Evolutionary conservation across 2,888 invertebrate genomes (phyloP).

Genomic region (Ophion ellenae): DNA sequence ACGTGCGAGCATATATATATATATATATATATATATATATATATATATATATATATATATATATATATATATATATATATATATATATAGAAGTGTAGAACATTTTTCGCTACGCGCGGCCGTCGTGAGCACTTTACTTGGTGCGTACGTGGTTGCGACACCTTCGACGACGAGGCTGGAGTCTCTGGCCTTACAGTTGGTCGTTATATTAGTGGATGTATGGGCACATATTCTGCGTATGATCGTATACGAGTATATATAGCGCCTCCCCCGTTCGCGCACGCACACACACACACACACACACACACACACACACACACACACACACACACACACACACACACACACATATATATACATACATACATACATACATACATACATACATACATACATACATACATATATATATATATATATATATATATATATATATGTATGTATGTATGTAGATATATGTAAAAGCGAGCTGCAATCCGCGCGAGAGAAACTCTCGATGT

Average conservation of each 20-base stretch:
- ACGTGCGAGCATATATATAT: neutral
- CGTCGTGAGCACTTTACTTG: constrained; percentile 6
- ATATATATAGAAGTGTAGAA: neutral
- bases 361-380: neutral
- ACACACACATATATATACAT: too few species aligned
- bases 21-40: neutral
- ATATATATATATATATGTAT: too few species aligned
- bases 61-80: neutral
- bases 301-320: too few species aligned
- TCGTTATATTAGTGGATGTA: constrained; percentile 48
- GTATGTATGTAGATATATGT: neutral
- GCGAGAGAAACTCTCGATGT: constrained; percentile 43
- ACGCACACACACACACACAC: neutral
- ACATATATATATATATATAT: too few species aligned
- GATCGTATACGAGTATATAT: constrained; percentile 7
- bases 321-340: too few species aligned
- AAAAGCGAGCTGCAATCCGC: constrained; percentile 9
- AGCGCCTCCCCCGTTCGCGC: constrained; percentile 27
- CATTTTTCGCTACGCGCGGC: neutral
- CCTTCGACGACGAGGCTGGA: constrained; percentile 40
- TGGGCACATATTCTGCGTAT: constrained; percentile 8
- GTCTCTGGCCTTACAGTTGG: constrained; percentile 27
- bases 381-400: too few species aligned
- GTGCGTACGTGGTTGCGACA: constrained; percentile 43
- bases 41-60: neutral